These are phyloP conservation scores for Panagrolaimus sp. DNA, from an alignment of 1,140 invertebrate species.

Conservation along the genomic window DNA sequence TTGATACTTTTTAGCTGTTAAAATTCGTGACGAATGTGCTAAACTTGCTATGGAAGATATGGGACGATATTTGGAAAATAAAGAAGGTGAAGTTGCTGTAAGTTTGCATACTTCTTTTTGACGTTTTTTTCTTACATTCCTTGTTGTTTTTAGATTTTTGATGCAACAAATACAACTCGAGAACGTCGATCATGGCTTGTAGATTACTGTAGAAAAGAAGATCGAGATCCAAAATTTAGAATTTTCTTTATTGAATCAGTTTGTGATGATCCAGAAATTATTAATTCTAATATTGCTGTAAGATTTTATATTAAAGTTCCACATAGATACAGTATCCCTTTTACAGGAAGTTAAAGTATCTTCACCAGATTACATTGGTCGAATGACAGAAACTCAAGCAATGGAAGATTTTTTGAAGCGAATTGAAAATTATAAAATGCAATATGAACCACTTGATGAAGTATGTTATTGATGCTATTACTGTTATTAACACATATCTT, in stretches of 20 bases:
- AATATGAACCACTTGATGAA: slow-evolving; percentile 85
- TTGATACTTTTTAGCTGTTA: too few relatives aligned
- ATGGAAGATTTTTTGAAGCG: slow-evolving; percentile 86
- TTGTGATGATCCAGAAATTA: slow-evolving; percentile 88
- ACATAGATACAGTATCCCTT: background rate
- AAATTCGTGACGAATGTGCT: slow-evolving; percentile 57
- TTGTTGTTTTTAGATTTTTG: slow-evolving; percentile 72
- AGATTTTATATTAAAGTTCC: slow-evolving; percentile 28
- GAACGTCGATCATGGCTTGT: slow-evolving; percentile 80
- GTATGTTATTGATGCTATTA: too few relatives aligned
- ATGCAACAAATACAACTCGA: slow-evolving; percentile 94
- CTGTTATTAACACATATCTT: too few relatives aligned
- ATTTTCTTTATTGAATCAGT: slow-evolving; percentile 97
- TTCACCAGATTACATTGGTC: slow-evolving; percentile 87
- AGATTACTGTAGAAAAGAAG: slow-evolving; percentile 56
- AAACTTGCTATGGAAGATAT: slow-evolving; percentile 56
- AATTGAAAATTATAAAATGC: slow-evolving; percentile 89
- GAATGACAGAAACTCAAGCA: slow-evolving; percentile 73
- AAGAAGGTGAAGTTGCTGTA: slow-evolving; percentile 57
- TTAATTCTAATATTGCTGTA: slow-evolving; percentile 93
- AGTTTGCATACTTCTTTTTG: too few relatives aligned
- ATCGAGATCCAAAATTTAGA: slow-evolving; percentile 75
- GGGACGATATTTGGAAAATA: slow-evolving; percentile 52
- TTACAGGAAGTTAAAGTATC: slow-evolving; percentile 90
- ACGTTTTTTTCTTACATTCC: background rate